Base-by-base conservation (phyloP, 2,797 vertebrate species). In the Pristis pectinata region DNA sequence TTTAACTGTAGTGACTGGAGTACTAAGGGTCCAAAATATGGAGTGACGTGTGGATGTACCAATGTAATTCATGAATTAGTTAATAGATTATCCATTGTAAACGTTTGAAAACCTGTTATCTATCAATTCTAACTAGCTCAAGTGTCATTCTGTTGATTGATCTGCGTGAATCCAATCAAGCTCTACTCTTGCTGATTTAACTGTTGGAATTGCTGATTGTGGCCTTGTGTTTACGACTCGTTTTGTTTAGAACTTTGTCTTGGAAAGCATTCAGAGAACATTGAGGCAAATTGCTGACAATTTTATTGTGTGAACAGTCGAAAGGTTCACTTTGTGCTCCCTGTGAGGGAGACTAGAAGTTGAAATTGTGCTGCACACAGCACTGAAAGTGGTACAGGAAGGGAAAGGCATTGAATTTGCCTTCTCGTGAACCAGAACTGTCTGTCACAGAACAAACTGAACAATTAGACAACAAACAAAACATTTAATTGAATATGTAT, bases 301-400 rank as follows among this genome's bases (percentile, higher is more conserved):
- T 94, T 56, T 70, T 94, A 34, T 94, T 94, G 92, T 94, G 30
- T 92, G 30, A 85, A 85, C 82, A 85, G 44, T 49, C 85, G 82
- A 49, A 56, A 85, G 82, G 49, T 53, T 85, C 49, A 34, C 56
- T 80, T 44, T 80, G 79, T 80, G 17, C 41, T 44, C 37, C 79
- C 79, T 56, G 3, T 85, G 82, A 56, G 82, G 49, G 3, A 85
- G 49, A 85, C 44, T 15, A 85, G 56, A 53, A 4, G 24, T 85
- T 85, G 53, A 85, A 9, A 56, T 53, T 53, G 49, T 85, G 82
- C 53, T 56, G 53, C 82, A 34, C 82, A 49, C 53, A 53, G 27
- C 53, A 56, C 49, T 1, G 2, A 56, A 34, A 49, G 82, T 85
- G 49, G 27, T 85, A 85, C 11, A 13, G 56, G 82, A 56, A 56